These are phyloP conservation scores for Ostrea edulis DNA, from an alignment of 1,140 invertebrate genomes.

Conservation along the genomic window DNA sequence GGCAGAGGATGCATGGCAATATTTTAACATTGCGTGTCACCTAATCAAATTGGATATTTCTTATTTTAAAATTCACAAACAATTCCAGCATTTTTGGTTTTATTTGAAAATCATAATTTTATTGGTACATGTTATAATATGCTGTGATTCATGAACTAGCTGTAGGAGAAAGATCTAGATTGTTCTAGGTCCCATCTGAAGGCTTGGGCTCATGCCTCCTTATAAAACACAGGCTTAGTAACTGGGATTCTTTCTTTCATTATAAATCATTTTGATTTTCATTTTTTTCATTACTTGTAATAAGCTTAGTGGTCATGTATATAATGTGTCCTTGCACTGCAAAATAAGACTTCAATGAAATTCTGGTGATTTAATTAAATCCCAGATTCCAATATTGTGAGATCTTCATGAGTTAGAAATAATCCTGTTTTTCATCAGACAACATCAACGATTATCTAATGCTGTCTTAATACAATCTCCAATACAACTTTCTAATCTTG, in stretches of 20 bases:
- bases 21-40: too few species aligned
- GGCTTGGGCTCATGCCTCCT: neutral
- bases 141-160: neutral
- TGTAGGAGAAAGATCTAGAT: neutral
- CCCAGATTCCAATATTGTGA: neutral
- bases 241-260: neutral
- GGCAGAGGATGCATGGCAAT: too few species aligned
- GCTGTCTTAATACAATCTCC: too few species aligned
- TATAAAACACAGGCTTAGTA: neutral
- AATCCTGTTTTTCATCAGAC: too few species aligned
- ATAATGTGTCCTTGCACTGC: neutral
- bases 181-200: neutral
- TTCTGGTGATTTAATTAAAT: neutral
- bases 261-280: neutral
- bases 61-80: neutral
- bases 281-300: neutral
- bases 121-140: neutral
- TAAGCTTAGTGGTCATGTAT: constrained; percentile 7
- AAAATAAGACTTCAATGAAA: neutral
- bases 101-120: neutral
- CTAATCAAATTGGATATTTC: too few species aligned
- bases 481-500: neutral
- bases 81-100: neutral
- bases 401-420: too few species aligned
- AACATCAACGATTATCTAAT: too few species aligned